Evolutionary conservation across 2,113 vertebrate genomes (phyloP), one percentile per base, ranked within the genome.

Genomic region (Melanocharis versteri): DNA sequence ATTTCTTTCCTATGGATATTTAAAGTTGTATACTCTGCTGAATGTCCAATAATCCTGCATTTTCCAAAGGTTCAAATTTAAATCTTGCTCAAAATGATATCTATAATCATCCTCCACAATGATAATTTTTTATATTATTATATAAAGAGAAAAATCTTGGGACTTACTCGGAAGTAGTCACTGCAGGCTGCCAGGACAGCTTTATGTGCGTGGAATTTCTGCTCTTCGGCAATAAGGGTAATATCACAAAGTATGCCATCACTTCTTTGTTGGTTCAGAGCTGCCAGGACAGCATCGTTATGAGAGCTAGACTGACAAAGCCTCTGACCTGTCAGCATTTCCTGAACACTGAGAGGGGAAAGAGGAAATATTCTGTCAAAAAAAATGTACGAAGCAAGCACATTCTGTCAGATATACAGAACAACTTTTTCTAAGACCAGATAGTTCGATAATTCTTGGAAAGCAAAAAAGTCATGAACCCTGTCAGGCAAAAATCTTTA

Each of bases 181-280:
- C 99, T 99, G 98, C 99, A 99, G 2, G 99, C 99, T 44, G 99
- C 99, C 61, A 99, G 97, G 53, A 99, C 99, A 5, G 99, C 99
- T 97, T 99, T 99, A 96, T 99, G 99, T 48, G 99, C 99, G 0
- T 99, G 99, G 95, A 99, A 99, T 97, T 99, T 99, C 97, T 99
- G 98, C 57, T 99, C 99, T 80, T 99, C 99, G 1, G 99, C 99
- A 79, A 99, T 98, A 83, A 99, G 98, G 35, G 99, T 99, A 96
- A 99, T 98, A 50, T 99, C 99, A 13, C 99, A 99, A 79, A 99
- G 98, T 86, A 99, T 97, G 64, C 99, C 99, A 19, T 99, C 99
- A 42, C 98, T 99, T 96, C 99, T 99, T 97, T 99, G 99, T 84
- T 99, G 99, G 94, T 99, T 99, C 97, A 99, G 98, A 26, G 99